Base-by-base conservation (phyloP, 2,797 vertebrate genomes). In the Dryobates pubescens region DNA sequence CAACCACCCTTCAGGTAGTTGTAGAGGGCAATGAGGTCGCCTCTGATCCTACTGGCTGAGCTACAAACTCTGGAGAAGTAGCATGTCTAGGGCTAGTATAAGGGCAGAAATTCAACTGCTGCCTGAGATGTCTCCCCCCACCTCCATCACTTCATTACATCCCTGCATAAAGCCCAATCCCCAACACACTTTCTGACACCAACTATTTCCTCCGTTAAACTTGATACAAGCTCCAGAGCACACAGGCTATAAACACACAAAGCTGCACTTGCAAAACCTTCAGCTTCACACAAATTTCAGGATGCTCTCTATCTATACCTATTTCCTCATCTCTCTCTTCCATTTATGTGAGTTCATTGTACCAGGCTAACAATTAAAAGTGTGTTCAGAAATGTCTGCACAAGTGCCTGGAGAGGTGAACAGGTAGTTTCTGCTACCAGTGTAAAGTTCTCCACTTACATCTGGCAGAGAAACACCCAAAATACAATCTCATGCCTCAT, bases 31-130 rank as follows among this genome's bases (percentile, higher is more conserved):
- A n/a, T n/a, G n/a, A n/a, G n/a, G n/a, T n/a, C n/a, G n/a, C n/a
- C n/a, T n/a, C n/a, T n/a, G n/a, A n/a, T n/a, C n/a, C n/a, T 0
- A 0, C 24, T 20, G 45, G 13, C 43, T 26, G 17, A 45, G 16
- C 29, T 11, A 41, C 47, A 53, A 12, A 1, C 58, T 53, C 68
- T n/a, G 36, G 36, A 36, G 20, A 64, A 68, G 49, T 8, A 72
- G 12, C 58, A 3, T 0, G 6, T 2, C 34, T 3, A 29, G 38
- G 17, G 9, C 24, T n/a, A 47, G 59, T 45, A 10, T 10, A n/a
- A 71, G 13, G 10, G 29, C 67, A 81, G 38, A 19, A 45, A 59
- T 10, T 17, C 3, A 56, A 32, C 12, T 18, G 7, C 45, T 6
- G 7, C 3, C 17, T 32, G n/a, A 67, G 13, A 9, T 24, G 51